These are phyloP conservation scores for Andricus quercusramuli DNA, from an alignment of 2,888 invertebrate genomes.

Conservation along the genomic window DNA sequence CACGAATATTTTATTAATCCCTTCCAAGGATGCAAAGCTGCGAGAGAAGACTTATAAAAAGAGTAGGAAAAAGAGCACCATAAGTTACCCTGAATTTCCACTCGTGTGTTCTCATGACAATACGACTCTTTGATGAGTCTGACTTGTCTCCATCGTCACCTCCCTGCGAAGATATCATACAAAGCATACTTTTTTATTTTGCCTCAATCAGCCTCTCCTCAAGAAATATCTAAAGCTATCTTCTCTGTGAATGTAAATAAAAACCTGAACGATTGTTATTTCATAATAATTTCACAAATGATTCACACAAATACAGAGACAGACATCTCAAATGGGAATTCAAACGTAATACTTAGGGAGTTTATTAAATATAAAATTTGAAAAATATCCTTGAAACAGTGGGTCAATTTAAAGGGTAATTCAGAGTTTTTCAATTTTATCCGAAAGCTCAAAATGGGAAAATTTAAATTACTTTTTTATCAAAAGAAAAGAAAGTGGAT, in stretches of 20 bases:
- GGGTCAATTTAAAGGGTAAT: neutral
- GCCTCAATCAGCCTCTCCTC: conserved; percentile 17
- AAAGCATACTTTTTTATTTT: conserved; percentile 56
- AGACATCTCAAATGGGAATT: neutral
- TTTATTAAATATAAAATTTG: neutral
- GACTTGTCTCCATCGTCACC: conserved; percentile 80
- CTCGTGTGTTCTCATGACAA: conserved; percentile 82
- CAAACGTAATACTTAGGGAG: neutral
- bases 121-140: conserved; percentile 79
- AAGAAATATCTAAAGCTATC: conserved; percentile 11
- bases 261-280: neutral
- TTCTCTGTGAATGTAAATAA: conserved; percentile 27
- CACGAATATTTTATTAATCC: conserved; percentile 46
- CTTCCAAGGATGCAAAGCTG: conserved; percentile 60
- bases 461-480: neutral
- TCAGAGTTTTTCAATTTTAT: neutral
- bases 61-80: conserved; percentile 67
- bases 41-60: conserved; percentile 58
- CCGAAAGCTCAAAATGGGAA: neutral
- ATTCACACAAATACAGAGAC: neutral
- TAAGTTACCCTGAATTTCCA: conserved; percentile 85
- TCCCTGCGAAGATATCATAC: conserved; percentile 77
- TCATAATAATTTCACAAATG: neutral
- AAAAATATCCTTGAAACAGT: neutral
- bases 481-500: neutral